Evolutionary conservation across 1,140 invertebrate genomes (phyloP), one percentile per base, ranked within the genome.

Genomic region (Philotrypesis tridentata): DNA sequence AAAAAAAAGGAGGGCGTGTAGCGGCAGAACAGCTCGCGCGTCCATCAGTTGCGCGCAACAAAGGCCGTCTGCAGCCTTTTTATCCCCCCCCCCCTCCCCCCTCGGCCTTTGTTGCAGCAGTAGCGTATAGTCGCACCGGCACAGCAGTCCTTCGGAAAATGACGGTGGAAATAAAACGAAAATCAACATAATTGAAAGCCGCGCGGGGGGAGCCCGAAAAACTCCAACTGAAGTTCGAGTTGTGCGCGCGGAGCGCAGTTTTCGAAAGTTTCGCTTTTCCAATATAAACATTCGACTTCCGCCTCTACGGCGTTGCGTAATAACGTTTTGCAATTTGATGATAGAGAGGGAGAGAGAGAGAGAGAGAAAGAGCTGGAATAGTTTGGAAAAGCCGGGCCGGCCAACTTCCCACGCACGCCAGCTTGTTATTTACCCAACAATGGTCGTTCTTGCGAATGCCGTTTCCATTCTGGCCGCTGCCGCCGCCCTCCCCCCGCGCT

Each of bases 161-260:
- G 21, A 55, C 61, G 61, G 9, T 8, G 43, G 23, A 63, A 63
- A 63, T 55, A 63, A 79, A 61, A 74, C 37, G 12, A 73, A 74
- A 80, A 73, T 80, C 55, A 63, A 72, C 70, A 72, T 79, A 79
- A 79, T 79, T 79, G 78, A 72, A 79, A 72, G 31, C 70, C 14
- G 37, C n/a, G 21, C 67, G 17, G 29, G n/a, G 1, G 7, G 33
- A n/a, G 25, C 29, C 9, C 37, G 40, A 75, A 27, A 55, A 31
- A 31, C n/a, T n/a, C n/a, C n/a, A 77, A 65, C 55, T 14, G 17
- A 67, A 68, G 8, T 29, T 65, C 61, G 25, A 21, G 6, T 4
- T 8, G n/a, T n/a, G n/a, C n/a, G n/a, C n/a, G n/a, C n/a, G 23
- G 61, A 65, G 61, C n/a, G 7, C 61, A 63, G 70, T 72, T 31